Evolutionary conservation across 2,888 invertebrate species (phyloP).

Genomic region (Drosophila conformis): DNA sequence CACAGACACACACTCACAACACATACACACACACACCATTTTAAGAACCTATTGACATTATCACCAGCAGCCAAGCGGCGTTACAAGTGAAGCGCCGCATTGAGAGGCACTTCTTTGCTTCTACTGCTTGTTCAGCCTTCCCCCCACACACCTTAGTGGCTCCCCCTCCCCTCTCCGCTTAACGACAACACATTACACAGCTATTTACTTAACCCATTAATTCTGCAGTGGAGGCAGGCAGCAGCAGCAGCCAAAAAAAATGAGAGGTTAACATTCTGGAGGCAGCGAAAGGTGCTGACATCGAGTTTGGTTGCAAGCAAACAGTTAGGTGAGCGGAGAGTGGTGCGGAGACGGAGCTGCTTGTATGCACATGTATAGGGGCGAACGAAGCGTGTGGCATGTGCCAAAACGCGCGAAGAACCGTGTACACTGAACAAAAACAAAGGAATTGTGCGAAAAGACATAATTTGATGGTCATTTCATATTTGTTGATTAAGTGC

Average conservation of each 20-base stretch:
- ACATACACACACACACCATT: not conserved
- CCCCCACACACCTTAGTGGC: not conserved
- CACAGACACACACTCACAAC: not conserved
- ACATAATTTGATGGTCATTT: not conserved
- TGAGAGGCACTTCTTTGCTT: constrained; percentile 12
- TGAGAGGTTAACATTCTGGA: constrained; percentile 10
- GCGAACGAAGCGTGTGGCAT: constrained; percentile 21
- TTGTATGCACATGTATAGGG: constrained; percentile 5
- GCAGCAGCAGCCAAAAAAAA: constrained; percentile 53
- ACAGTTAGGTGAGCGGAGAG: not conserved
- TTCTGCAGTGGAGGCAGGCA: constrained; percentile 41
- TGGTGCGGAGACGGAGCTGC: constrained; percentile 3
- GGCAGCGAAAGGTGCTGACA: constrained; percentile 63
- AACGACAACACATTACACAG: constrained; percentile 62
- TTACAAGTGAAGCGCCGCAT: constrained; percentile 29
- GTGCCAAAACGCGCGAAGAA: constrained; percentile 59
- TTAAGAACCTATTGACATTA: constrained; percentile 29
- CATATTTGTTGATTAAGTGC: too few relatives aligned
- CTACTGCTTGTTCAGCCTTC: not conserved
- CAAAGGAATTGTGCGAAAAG: not conserved
- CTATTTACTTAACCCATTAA: constrained; percentile 79
- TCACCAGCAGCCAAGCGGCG: constrained; percentile 38
- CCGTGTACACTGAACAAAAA: constrained; percentile 17
- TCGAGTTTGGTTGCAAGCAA: constrained; percentile 23
- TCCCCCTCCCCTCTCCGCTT: not conserved